These are phyloP conservation scores for Xestoiulus laeticollis DNA, from an alignment of 2,888 invertebrate genomes.

Conservation along the genomic window DNA sequence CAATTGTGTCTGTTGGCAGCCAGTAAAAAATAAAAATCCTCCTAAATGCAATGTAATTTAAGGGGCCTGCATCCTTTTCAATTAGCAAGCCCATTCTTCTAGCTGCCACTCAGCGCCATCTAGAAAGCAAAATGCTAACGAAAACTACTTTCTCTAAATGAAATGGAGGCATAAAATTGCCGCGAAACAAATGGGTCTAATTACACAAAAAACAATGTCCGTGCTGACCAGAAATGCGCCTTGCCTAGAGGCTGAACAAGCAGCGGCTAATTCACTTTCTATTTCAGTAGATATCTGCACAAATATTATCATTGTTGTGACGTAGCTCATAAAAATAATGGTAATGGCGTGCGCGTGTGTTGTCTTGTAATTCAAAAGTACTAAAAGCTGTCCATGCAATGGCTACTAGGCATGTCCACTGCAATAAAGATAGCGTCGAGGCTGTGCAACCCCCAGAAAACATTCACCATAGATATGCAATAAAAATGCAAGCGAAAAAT, in stretches of 20 bases:
- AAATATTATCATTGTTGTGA: slow-evolving; percentile 16
- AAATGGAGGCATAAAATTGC: not conserved
- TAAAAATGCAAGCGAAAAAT: not conserved
- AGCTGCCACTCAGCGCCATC: not conserved
- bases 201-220: slow-evolving; percentile 35
- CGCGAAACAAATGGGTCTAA: slow-evolving; percentile 3
- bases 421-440: slow-evolving; percentile 1
- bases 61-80: not conserved
- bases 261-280: slow-evolving; percentile 34
- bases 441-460: not conserved
- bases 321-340: slow-evolving; percentile 39
- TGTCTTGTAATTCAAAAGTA: slow-evolving; percentile 40
- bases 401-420: slow-evolving; percentile 31
- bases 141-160: not conserved
- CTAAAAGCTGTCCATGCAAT: slow-evolving; percentile 37
- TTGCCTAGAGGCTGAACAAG: not conserved
- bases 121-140: not conserved
- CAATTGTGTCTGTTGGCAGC: not conserved
- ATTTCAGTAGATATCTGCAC: slow-evolving; percentile 19
- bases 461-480: slow-evolving; percentile 21
- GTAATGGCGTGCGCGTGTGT: slow-evolving; percentile 25
- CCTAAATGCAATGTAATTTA: not conserved
- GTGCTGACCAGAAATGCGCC: not conserved
- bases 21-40: not conserved
- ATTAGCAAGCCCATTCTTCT: not conserved